Base-by-base conservation (phyloP, 2,888 invertebrate genomes). In the Chrysina gloriosa region DNA sequence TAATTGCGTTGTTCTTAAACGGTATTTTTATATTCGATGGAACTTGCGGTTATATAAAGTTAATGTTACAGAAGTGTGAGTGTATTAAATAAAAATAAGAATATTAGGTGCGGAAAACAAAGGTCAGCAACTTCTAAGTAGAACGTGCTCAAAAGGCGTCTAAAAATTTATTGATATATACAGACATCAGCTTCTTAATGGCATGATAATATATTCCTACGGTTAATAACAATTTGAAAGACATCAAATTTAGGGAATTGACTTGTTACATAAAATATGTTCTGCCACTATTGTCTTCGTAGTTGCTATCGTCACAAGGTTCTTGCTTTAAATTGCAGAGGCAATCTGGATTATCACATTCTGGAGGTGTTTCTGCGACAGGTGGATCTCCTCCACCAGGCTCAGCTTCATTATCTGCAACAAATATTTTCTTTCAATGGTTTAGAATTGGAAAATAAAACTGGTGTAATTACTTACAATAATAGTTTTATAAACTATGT, bases 321-420 rank as follows among this genome's bases (percentile, higher is more conserved):
- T 72, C 71, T 34, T 71, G 69, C 25, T 72, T 69, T 21, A 71
- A 54, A 34, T 71, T 71, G 34, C 72, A 72, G 16, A 69, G 16
- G 31, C 71, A 72, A 25, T 72, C 67, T 1, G 69, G 71, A 39
- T 72, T 72, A 21, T 70, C 67, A 31, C 72, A 72, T 63, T 69
- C 67, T 36, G 58, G 68, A 5, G 31, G 14, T 45, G 42, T 27
- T 9, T 63, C 61, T 9, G 9, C 7, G 1, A 29, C 9, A 9
- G 16, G 23, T n/a, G 47, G 14, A 11, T 47, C 25, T 31, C 39
- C 25, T 31, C 39, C 23, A 27, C 6, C 19, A 3, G 21, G 16
- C 19, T 11, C 34, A 25, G 7, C 29, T 9, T 52, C 50, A 11
- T 50, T 16, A 39, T 65, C 65, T 54, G 14, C 3, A 48, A 29